These are phyloP conservation scores for Holocentrus rufus DNA, from an alignment of 2,797 vertebrate species.

Conservation along the genomic window DNA sequence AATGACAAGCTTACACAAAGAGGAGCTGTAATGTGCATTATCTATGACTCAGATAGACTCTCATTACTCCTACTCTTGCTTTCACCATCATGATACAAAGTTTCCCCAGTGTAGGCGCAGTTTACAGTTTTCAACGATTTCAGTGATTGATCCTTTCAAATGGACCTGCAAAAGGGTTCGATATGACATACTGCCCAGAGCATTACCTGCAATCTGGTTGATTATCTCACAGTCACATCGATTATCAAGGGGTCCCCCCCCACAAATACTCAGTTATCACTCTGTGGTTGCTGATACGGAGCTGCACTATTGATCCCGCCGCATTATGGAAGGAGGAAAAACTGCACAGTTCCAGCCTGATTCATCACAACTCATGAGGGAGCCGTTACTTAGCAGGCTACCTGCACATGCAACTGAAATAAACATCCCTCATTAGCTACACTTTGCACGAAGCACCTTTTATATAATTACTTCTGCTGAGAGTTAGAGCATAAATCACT, in stretches of 20 bases:
- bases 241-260: slow-evolving; percentile 51
- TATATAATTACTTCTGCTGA: slow-evolving; percentile 17
- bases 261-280: slow-evolving; percentile 58
- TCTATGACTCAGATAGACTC: slow-evolving; percentile 6
- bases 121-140: slow-evolving; percentile 19
- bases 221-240: slow-evolving; percentile 71
- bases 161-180: slow-evolving; percentile 40
- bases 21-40: slow-evolving; percentile 4
- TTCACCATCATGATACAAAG: slow-evolving; percentile 29
- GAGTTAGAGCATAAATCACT: slow-evolving; percentile 8
- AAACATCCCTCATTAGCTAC: slow-evolving; percentile 27
- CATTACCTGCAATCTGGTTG: slow-evolving; percentile 61
- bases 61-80: not conserved
- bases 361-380: slow-evolving; percentile 46
- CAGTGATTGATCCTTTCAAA: slow-evolving; percentile 52
- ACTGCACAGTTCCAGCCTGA: slow-evolving; percentile 55
- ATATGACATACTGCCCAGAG: slow-evolving; percentile 50
- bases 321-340: slow-evolving; percentile 61
- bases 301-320: slow-evolving; percentile 65
- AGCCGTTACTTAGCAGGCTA: slow-evolving; percentile 42
- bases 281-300: slow-evolving; percentile 60
- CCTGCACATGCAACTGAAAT: slow-evolving; percentile 39
- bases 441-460: not conserved
- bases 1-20: slow-evolving; percentile 28
- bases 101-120: slow-evolving; percentile 12